Base-by-base conservation (phyloP, 2,797 vertebrate species). In the Cheirogaleus major region DNA sequence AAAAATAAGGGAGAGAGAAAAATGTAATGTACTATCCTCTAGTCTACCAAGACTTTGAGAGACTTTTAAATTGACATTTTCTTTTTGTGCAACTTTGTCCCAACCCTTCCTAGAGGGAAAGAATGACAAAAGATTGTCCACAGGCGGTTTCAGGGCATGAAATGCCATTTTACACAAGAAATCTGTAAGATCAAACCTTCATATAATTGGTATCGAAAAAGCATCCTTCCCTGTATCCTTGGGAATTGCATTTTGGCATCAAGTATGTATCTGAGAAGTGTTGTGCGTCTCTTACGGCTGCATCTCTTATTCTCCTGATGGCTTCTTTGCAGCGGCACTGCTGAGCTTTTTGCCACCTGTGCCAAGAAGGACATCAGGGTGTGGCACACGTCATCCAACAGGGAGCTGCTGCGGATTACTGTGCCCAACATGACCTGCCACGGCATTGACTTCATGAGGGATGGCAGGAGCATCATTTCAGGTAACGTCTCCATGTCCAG, bases 261-360 rank as follows among this genome's bases (percentile, higher is more conserved):
- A 55, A 30, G 63, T 15, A 0, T 1, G 25, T 32, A 7, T 30
- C 38, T 10, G 59, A 83, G 82, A 48, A 82, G 57, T 38, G 7
- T 25, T 0, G 27, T 18, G 55, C 1, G 0, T n/a, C 61, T 55
- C 25, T 52, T n/a, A 10, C 0, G 13, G 45, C 57, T 3, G 4
- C 55, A 4, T 50, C 65, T 72, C 89, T 76, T 4, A 73, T 50
- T 67, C 67, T 61, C 35, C 27, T 0, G 0, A 10, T 55, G 95
- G 14, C 43, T 96, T 93, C 98, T 84, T 87, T 30, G 32, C 95
- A 99, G 99, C 91, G 99, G 98, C 72, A 98, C 98, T 0, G 99
- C 99, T 0, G 99, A 99, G 85, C 97, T 99, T 12, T 99, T 99
- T 91, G 99, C 98, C 69, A 99, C 99, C 69, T 99, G 99, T 94